phyloP scores from a whole-genome alignment of 2,113 vertebrate genomes.

The Amphiprion percula region DNA sequence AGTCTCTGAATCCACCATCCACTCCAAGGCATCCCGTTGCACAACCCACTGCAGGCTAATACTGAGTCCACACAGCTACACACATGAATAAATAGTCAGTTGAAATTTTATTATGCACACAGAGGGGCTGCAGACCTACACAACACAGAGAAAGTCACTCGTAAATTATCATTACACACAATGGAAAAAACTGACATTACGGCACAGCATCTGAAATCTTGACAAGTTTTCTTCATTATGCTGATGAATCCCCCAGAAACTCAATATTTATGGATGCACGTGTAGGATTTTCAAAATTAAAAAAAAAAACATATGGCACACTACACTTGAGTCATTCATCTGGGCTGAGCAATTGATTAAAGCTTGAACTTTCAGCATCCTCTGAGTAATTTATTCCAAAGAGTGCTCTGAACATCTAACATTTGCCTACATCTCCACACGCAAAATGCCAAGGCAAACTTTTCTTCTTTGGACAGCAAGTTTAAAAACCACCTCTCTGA shows the following conservation, averaged over 20 bases:
- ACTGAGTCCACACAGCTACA: background rate
- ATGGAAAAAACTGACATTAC: constrained; percentile 9
- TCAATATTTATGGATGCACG: constrained; percentile 18
- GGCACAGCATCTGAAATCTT: constrained; percentile 1
- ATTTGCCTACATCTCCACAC: constrained; percentile 12
- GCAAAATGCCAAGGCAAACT: constrained; percentile 54
- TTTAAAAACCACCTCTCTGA: constrained; percentile 64
- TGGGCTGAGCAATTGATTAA: constrained; percentile 40
- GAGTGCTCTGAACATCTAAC: constrained; percentile 39
- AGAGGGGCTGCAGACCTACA: background rate
- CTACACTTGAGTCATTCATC: constrained; percentile 34
- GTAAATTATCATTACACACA: constrained; percentile 13
- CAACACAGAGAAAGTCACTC: constrained; percentile 3
- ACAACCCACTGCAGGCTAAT: background rate
- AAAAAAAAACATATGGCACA: background rate
- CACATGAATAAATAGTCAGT: background rate
- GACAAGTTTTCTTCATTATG: constrained; percentile 36
- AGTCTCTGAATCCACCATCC: constrained; percentile 25
- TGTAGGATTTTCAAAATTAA: constrained; percentile 17
- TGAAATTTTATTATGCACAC: background rate
- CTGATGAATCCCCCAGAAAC: constrained; percentile 9
- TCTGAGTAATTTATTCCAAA: constrained; percentile 30
- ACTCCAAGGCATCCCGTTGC: constrained; percentile 14
- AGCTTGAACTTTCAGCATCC: constrained; percentile 39
- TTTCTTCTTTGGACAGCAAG: constrained; percentile 49